A percentile compares a stretch with the other conserved stretches of the same genome.
These are phyloP conservation scores for Mercenaria mercenaria DNA, from an alignment of 1,140 invertebrate species.

Conservation along the genomic window DNA sequence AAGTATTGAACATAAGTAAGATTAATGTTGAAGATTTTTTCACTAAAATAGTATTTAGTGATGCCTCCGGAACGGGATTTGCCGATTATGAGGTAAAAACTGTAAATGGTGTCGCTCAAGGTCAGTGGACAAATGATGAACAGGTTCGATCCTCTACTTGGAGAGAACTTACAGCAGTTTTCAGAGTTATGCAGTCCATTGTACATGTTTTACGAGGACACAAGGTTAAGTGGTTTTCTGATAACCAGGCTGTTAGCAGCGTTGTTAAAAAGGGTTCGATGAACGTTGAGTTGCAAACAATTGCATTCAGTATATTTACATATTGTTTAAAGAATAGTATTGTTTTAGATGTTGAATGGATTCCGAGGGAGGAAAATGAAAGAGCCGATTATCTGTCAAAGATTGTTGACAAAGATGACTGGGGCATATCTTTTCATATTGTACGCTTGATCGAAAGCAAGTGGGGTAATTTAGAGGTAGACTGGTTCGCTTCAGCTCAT, in stretches of 20 bases:
- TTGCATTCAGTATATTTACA: constrained; percentile 42
- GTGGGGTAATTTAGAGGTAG: constrained; percentile 4
- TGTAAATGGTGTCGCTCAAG: constrained; percentile 17
- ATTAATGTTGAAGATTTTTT: background rate
- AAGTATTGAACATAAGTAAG: background rate
- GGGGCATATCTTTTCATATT: background rate
- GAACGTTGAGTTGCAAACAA: constrained; percentile 46
- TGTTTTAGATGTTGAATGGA: constrained; percentile 25
- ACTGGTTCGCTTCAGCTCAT: constrained; percentile 14
- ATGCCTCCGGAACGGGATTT: constrained; percentile 3
- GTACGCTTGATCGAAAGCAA: background rate
- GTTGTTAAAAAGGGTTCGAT: constrained; percentile 40
- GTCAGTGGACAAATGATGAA: background rate
- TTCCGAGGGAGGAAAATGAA: constrained; percentile 28
- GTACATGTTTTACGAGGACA: background rate
- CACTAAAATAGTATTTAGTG: constrained; percentile 19
- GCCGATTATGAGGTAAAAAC: constrained; percentile 23
- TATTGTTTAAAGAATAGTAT: background rate
- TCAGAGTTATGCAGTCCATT: background rate
- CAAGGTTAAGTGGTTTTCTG: constrained; percentile 10
- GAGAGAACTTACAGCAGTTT: constrained; percentile 33
- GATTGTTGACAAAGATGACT: constrained; percentile 48
- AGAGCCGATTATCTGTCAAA: constrained; percentile 53
- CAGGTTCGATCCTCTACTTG: constrained; percentile 26
- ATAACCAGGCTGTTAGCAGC: constrained; percentile 24